These are phyloP conservation scores for Flexamia atlantica DNA, from an alignment of 2,888 invertebrate species.

Conservation along the genomic window DNA sequence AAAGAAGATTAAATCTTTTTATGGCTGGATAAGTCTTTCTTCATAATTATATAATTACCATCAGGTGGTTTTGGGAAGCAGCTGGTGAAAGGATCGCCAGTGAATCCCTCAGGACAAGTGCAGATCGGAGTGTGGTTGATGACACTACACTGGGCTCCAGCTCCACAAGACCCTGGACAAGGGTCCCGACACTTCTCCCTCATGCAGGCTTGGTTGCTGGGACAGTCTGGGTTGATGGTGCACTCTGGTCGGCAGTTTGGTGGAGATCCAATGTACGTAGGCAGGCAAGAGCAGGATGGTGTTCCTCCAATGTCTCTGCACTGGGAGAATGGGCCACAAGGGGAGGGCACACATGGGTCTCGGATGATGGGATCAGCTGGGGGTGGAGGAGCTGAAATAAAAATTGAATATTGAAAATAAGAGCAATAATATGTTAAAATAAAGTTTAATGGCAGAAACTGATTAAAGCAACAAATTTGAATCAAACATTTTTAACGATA, in stretches of 20 bases:
- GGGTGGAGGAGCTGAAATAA: constrained; percentile 64
- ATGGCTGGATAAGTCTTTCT: background rate
- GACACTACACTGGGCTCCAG: constrained; percentile 85
- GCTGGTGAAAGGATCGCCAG: constrained; percentile 85
- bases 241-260: constrained; percentile 87
- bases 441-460: too few species aligned
- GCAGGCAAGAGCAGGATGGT: constrained; percentile 81
- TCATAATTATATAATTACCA: constrained; percentile 67
- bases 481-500: too few species aligned
- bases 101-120: constrained; percentile 85
- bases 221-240: constrained; percentile 75
- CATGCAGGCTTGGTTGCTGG: constrained; percentile 75
- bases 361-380: constrained; percentile 40
- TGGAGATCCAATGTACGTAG: constrained; percentile 82
- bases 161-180: constrained; percentile 82
- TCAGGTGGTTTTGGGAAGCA: constrained; percentile 79
- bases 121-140: constrained; percentile 89
- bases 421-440: too few species aligned
- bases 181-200: constrained; percentile 76
- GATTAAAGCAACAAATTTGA: too few species aligned
- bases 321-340: constrained; percentile 88
- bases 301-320: constrained; percentile 82
- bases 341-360: constrained; percentile 83
- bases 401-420: too few species aligned
- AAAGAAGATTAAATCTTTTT: too few species aligned